Conservation (phyloP, 2,888 invertebrate species). For the Encarsia formosa region DNA sequence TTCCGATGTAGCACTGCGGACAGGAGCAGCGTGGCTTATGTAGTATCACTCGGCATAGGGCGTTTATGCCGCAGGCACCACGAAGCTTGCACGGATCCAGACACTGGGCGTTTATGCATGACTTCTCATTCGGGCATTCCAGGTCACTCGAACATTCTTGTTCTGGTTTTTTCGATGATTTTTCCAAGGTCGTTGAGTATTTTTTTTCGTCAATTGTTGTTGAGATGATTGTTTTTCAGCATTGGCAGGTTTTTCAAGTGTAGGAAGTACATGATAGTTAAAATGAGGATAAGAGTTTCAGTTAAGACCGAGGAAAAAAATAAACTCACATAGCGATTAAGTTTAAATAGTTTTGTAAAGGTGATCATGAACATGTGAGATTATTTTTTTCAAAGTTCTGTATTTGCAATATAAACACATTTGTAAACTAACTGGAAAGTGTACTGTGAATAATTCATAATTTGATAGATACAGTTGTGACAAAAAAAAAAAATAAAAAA, state of each 20-base stretch:
- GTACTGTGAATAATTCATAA: neutral
- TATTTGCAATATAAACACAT: conserved; percentile 56
- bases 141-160: conserved; percentile 86
- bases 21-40: conserved; percentile 86
- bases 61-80: conserved; percentile 85
- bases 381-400: conserved; percentile 74
- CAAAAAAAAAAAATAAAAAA: neutral
- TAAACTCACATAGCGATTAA: conserved; percentile 58
- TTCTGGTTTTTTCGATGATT: conserved; percentile 53
- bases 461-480: neutral
- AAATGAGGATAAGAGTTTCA: conserved; percentile 67
- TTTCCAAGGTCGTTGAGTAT: neutral
- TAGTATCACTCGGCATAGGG: conserved; percentile 78
- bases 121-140: conserved; percentile 88
- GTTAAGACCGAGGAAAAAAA: conserved; percentile 87
- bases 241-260: conserved; percentile 13
- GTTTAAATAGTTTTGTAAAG: too few species aligned
- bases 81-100: conserved; percentile 85
- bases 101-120: conserved; percentile 87
- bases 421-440: too few species aligned
- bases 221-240: neutral
- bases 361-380: conserved; percentile 63
- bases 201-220: conserved; percentile 1
- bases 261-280: conserved; percentile 39
- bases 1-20: conserved; percentile 81